These are phyloP conservation scores for Lycopodina hypogea DNA, from an alignment of 37 sponge, comb jelly and placozoan genomes.

Conservation along the genomic window DNA sequence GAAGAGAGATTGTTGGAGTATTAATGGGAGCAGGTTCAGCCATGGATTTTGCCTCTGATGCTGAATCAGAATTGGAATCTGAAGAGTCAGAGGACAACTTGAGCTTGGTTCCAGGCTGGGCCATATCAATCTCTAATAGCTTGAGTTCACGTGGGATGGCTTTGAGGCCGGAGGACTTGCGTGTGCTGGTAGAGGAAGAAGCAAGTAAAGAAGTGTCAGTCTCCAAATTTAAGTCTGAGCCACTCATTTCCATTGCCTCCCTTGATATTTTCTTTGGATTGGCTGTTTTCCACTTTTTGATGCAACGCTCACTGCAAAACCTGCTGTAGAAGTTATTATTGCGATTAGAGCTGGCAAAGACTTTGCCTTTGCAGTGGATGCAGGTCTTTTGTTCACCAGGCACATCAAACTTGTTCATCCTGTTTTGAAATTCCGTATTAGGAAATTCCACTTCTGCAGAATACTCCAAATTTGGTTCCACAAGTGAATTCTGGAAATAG, in stretches of 20 bases:
- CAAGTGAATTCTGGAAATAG: background rate
- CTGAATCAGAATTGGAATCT: too few relatives aligned
- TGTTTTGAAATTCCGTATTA: too few relatives aligned
- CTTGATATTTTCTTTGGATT: slow-evolving; percentile 21
- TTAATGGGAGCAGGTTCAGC: background rate
- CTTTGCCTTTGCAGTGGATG: background rate
- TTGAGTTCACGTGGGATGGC: slow-evolving; percentile 31
- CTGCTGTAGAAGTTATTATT: too few relatives aligned
- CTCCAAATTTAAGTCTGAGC: background rate
- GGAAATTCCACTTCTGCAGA: background rate
- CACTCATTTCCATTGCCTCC: background rate
- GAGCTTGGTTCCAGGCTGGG: slow-evolving; percentile 23
- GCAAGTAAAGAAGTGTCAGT: background rate
- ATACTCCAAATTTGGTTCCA: background rate
- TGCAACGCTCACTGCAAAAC: slow-evolving; percentile 58
- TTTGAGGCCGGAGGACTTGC: background rate
- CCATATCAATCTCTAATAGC: slow-evolving; percentile 59
- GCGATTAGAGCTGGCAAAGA: slow-evolving; percentile 37
- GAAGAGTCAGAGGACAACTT: background rate
- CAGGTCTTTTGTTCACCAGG: background rate
- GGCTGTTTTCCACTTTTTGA: slow-evolving; percentile 32
- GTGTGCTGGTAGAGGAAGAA: background rate
- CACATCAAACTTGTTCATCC: background rate
- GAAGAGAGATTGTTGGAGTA: background rate
- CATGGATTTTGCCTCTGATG: too few relatives aligned